These are phyloP conservation scores for Buceros bicornis DNA, from an alignment of 2,797 vertebrate species.

Conservation along the genomic window DNA sequence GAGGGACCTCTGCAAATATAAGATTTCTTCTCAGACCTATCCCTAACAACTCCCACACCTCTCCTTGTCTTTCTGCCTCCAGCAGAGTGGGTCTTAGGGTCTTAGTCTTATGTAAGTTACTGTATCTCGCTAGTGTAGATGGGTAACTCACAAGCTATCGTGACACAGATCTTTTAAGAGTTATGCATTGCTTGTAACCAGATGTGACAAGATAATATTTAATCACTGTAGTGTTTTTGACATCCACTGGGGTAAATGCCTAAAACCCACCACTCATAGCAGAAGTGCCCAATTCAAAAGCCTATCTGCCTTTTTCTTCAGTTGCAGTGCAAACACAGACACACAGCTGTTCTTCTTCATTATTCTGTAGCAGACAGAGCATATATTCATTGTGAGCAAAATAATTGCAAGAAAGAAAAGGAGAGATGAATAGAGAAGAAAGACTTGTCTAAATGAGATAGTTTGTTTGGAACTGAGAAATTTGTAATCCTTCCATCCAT, in stretches of 20 bases:
- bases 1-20: background rate
- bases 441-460: conserved; percentile 58
- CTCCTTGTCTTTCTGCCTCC: background rate
- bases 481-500: conserved; percentile 36
- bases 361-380: conserved; percentile 5
- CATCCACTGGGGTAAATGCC: conserved; percentile 30
- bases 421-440: conserved; percentile 41
- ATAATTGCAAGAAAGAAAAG: conserved; percentile 23
- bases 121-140: background rate
- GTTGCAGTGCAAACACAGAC: conserved; percentile 15
- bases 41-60: background rate
- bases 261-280: background rate
- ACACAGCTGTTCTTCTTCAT: conserved; percentile 38
- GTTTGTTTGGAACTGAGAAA: conserved; percentile 66
- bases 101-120: background rate
- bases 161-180: conserved; percentile 21
- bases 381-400: conserved; percentile 39
- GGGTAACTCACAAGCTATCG: conserved; percentile 13
- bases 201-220: conserved; percentile 64
- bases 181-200: conserved; percentile 20
- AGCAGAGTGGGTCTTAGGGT: background rate
- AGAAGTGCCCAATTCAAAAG: conserved; percentile 10
- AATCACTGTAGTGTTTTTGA: conserved; percentile 40
- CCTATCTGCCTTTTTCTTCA: conserved; percentile 15
- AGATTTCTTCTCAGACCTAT: background rate